Conservation (phyloP, 2,113 vertebrate genomes). For the Typhlomys cinereus region DNA sequence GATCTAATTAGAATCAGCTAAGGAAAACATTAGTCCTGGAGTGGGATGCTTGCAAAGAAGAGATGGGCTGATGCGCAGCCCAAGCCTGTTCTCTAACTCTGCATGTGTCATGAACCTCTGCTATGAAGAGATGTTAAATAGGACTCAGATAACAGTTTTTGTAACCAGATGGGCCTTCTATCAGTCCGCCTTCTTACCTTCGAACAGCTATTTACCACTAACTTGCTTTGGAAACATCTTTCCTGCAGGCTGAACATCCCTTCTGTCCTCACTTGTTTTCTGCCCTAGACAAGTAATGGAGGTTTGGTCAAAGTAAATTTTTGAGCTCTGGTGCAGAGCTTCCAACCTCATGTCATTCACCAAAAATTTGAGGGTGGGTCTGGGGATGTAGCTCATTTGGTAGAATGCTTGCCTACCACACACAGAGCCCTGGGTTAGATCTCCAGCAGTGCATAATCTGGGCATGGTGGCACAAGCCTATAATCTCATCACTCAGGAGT, state of each 20-base stretch:
- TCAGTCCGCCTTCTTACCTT: not conserved
- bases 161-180: not conserved
- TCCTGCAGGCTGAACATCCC: accelerated
- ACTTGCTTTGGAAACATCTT: not conserved
- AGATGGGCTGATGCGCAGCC: not conserved
- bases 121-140: not conserved
- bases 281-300: not conserved
- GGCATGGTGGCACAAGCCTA: not conserved
- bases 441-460: not conserved
- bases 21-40: not conserved
- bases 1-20: not conserved
- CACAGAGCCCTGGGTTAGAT: not conserved
- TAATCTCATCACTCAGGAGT: not conserved
- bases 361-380: not conserved
- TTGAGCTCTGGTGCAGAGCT: not conserved
- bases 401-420: not conserved
- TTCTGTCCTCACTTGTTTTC: no score
- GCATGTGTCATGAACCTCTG: not conserved
- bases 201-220: accelerated
- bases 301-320: not conserved
- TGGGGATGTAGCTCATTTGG: no score
- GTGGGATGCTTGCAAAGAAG: not conserved
- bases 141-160: not conserved
- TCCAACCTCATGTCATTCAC: not conserved
- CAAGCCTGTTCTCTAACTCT: not conserved